A percentile compares a stretch with the other conserved stretches of the same genome.
phyloP scores from a whole-genome alignment of 2,888 invertebrate species.

The Aphidoletes aphidimyza region DNA sequence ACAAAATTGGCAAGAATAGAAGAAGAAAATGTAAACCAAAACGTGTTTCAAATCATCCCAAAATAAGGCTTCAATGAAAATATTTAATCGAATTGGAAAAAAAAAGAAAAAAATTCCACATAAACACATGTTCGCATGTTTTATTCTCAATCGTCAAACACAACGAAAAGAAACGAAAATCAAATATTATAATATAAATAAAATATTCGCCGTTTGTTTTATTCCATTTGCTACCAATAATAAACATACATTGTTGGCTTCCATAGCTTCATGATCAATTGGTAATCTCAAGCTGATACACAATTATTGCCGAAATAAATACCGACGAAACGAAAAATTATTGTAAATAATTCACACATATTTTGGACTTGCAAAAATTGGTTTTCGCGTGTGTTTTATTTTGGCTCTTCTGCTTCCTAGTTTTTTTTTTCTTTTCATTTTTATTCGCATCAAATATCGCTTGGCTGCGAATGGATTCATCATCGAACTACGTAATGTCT shows the following conservation, averaged over 20 bases:
- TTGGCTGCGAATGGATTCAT: not conserved
- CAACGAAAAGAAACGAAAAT: too few relatives aligned
- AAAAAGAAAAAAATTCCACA: too few relatives aligned
- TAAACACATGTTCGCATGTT: too few relatives aligned
- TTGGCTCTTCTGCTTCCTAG: too few relatives aligned
- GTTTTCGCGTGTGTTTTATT: not conserved
- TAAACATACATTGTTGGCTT: too few relatives aligned
- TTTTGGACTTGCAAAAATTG: constrained; percentile 13
- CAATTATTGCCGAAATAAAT: not conserved
- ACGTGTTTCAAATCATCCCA: not conserved
- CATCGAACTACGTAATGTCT: not conserved
- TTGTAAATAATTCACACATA: not conserved
- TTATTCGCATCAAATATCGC: not conserved
- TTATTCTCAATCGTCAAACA: too few relatives aligned
- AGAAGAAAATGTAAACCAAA: not conserved
- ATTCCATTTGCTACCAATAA: too few relatives aligned
- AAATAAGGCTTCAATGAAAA: constrained; percentile 32
- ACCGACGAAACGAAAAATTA: not conserved
- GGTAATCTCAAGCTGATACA: not conserved
- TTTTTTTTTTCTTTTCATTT: not conserved
- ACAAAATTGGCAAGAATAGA: not conserved
- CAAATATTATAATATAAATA: too few relatives aligned
- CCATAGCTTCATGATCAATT: too few relatives aligned
- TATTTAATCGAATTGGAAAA: not conserved
- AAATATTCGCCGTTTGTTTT: too few relatives aligned